Evolutionary conservation across 2,113 vertebrate genomes (phyloP), one percentile per base, ranked within the genome.

Genomic region (Mohoua ochrocephala): DNA sequence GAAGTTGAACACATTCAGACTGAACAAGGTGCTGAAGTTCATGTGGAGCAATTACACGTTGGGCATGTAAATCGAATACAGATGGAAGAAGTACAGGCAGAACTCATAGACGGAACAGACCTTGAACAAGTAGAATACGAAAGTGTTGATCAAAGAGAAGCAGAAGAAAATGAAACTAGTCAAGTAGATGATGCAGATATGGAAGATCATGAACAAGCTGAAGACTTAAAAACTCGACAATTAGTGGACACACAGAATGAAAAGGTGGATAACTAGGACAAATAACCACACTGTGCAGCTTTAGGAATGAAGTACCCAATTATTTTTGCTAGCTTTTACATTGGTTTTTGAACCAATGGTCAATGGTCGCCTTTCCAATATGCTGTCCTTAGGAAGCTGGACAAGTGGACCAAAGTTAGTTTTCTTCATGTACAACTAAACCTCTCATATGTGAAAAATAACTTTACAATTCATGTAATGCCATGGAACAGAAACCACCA

Each of bases 1-100:
- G 96, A 98, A 97, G 98, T 98, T 45, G 98, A 98, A 61, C 97
- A 98, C 11, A 99, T 99, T 96, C 98, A 98, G 89, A 98, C 98
- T 50, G 98, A 98, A 70, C 97, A 98, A 84, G 98, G 98, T 52
- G 97, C 98, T 59, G 98, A 98, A 95, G 98, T 99, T 53, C 98
- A 98, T 4, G 97, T 98, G 42, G 98, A 98, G 81, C 97, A 98
- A 90, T 96, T 98, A 37, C 98, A 98, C 5, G 98, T 98, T 45
- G 98, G 98, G 70, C 97, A 98, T 10, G 95, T 98, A 65, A 98
- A 98, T 87, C 98, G 97, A 74, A 97, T 98, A 96, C 98, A 99
- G 65, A 96, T 99, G 88, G 98, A 98, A 96, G 93, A 98, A 73
- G 98, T 98, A 84, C 97, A 98, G 78, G 97, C 98, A 57, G 97